Base-by-base conservation (phyloP, 1,140 invertebrate genomes). In the Euura saliciscinereae region DNA sequence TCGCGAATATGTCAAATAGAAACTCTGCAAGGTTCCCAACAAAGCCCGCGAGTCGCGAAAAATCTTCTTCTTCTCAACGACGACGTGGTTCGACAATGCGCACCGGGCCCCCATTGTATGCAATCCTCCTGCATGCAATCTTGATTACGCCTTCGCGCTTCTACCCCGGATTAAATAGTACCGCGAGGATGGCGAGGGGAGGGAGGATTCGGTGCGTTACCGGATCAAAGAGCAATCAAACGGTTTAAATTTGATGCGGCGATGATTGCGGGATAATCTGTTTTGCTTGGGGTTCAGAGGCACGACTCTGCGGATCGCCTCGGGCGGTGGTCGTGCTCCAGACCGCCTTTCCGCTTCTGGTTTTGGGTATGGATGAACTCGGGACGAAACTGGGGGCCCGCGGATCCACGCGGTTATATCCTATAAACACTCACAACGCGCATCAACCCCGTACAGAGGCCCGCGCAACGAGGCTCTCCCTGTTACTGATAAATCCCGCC, bases 261-360 rank as follows among this genome's bases (percentile, higher is more conserved):
- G 80, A 86, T 87, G 85, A 87, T 87, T 87, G 86, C 82, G 78
- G 75, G 75, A 76, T 87, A 87, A 87, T 87, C 84, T 86, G 81
- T 85, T 86, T 85, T 73, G 83, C 78, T 83, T 82, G 79, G 82
- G 78, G 79, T 81, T 76, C 66, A 8, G 8, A 8, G 66, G 42
- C 13, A 8, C 66, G 8, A 11, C 8, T 13, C 13, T 59, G 66
- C 70, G 72, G 75, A 69, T 67, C 68, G 28, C 68, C 44, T 44
- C 45, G 42, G 68, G 68, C n/a, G 45, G 4, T 46, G 7, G 68
- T 7, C n/a, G 43, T 69, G 28, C 28, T 28, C 28, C 28, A 28
- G 28, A 28, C 28, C 28, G 28, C 28, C 28, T 28, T 28, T 28
- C 28, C 28, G 28, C 28, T 28, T 28, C 28, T 28, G 28, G 28